phyloP scores from a whole-genome alignment of 1,140 invertebrate species.

The Amyelois transitella region DNA sequence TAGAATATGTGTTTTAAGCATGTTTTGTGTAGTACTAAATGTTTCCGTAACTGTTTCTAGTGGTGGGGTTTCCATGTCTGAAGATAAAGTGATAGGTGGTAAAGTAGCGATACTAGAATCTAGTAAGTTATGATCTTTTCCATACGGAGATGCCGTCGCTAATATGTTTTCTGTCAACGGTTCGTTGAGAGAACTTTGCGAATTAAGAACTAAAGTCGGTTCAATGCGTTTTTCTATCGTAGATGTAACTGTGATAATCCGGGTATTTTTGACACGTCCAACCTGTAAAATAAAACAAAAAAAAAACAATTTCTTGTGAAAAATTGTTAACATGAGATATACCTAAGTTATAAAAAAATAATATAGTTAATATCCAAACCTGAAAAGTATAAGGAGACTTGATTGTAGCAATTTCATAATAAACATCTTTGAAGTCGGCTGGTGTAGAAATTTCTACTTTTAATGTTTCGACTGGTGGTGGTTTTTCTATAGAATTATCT shows the following conservation, averaged over 20 bases:
- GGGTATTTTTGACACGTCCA: conserved; percentile 88
- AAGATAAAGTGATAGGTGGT: conserved; percentile 84
- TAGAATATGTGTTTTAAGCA: conserved; percentile 90
- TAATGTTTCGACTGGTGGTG: conserved; percentile 83
- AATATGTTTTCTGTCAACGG: conserved; percentile 91
- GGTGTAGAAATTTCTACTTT: conserved; percentile 91
- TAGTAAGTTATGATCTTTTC: conserved; percentile 80
- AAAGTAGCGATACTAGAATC: conserved; percentile 88
- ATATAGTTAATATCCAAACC: conserved; percentile 64
- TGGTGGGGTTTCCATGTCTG: conserved; percentile 84
- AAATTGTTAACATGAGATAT: conserved; percentile 1
- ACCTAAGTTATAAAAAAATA: not conserved
- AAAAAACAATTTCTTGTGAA: conserved; percentile 9
- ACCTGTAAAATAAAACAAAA: conserved; percentile 76
- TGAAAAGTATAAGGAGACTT: conserved; percentile 92
- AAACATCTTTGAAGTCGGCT: conserved; percentile 86
- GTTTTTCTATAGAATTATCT: conserved; percentile 77
- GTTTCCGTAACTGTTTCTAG: conserved; percentile 92
- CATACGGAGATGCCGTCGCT: conserved; percentile 83
- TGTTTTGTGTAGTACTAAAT: conserved; percentile 90
- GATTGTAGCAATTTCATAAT: conserved; percentile 91
- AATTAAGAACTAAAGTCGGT: conserved; percentile 75
- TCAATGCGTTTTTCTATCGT: conserved; percentile 85
- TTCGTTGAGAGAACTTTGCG: conserved; percentile 78
- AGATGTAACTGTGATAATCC: conserved; percentile 89